Evolutionary conservation across 2,797 vertebrate species (phyloP), one percentile per base, ranked within the genome.

Genomic region (Ctenopoma kingsleyae): DNA sequence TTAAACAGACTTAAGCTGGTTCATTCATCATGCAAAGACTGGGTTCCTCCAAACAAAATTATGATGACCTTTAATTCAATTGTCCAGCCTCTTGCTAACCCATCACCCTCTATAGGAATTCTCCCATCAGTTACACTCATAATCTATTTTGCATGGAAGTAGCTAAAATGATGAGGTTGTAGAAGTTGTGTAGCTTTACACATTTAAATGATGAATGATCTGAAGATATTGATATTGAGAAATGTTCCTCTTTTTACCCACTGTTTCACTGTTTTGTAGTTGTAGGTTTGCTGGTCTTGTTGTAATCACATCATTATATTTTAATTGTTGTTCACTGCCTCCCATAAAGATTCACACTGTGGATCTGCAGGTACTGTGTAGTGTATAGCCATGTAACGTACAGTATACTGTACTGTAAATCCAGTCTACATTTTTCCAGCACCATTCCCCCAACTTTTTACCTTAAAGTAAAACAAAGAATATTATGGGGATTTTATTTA

Each of bases 51-150:
- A 30, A 58, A 44, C 6, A 16, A 38, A 17, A 20, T 36, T 9
- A 73, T 49, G 27, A n/a, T 20, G 1, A 8, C 19, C 16, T 60
- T 40, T 43, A 36, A 46, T 44, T 43, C 15, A 61, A 35, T 44
- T 57, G n/a, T 60, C 10, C 43, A 32, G 46, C 17, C 40, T 69
- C 17, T 20, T 19, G 10, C 36, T 12, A 1, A 4, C 20, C 41
- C 53, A 19, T n/a, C 41, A 47, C 8, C 27, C 25, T 36, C 40
- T 54, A 8, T 22, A 58, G 27, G 8, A 53, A 59, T 56, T 6
- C 0, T 38, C 40, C 8, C 9, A 36, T 23, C 19, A 47, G 5
- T 59, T 20, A 52, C 40, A 44, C 8, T 25, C 17, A 2, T 46
- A 46, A 19, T 30, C 6, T 6, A 20, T 43, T 30, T 13, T 10